Evolutionary conservation across 1,140 invertebrate species (phyloP), one percentile per base, ranked within the genome.

Genomic region (Parapsyche elsis): DNA sequence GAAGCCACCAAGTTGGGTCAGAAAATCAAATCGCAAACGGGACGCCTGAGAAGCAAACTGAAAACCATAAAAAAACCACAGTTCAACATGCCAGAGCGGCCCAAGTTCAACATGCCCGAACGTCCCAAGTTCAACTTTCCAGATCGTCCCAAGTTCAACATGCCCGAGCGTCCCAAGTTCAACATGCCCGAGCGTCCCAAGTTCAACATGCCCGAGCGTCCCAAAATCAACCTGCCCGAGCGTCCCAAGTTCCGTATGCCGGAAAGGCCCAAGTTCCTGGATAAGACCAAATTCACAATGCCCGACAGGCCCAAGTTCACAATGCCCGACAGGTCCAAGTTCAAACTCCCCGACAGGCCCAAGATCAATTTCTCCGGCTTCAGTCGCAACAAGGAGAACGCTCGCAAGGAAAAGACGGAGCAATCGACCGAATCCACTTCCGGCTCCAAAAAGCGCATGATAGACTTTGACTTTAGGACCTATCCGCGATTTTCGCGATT

Each of bases 401-500:
- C 67, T 67, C 64, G 64, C 53, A 67, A 74, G n/a, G 44, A 70
- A 10, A 30, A 70, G 7, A 71, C 78, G 9, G 49, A 70, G n/a
- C 78, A 81, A 88, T 71, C 86, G 83, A 57, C 84, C 86, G 14
- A 85, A 79, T 71, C 84, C 80, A 21, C 82, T 9, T 85, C 70
- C 30, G 75, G 23, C 75, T 84, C 75, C 14, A 83, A 76, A 83
- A 85, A 81, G 83, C 84, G 45, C 30, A 73, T 81, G 85, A 93
- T 90, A 57, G 90, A 92, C 26, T 94, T 94, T 86, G 92, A 94
- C 85, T 93, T 94, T 79, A 91, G 91, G 81, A 95, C 94, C 0
- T 94, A 93, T 86, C 94, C 94, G 0, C 90, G 94, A 75, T 94
- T 95, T 84, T 90, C 94, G 0, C 90, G 94, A 75, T 94, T 95